A percentile compares a stretch with the other conserved stretches of the same genome.
Conservation (phyloP, 2,113 vertebrate genomes). For the Centropus unirufus region DNA sequence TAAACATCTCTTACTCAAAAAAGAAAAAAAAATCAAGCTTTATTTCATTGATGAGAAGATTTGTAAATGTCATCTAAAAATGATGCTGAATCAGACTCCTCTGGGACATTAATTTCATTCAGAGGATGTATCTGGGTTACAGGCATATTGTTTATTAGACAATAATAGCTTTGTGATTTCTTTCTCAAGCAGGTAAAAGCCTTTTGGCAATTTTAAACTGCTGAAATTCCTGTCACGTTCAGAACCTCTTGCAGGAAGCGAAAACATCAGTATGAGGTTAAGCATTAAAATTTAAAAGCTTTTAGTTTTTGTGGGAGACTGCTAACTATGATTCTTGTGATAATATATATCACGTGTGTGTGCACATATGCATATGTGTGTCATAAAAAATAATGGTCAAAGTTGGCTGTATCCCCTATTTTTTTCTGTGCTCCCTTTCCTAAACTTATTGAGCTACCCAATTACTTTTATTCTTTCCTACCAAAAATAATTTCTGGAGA, state of each 20-base stretch:
- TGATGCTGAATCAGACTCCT: not conserved
- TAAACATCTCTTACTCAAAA: not conserved
- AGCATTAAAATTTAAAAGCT: conserved; percentile 11
- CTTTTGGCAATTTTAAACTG: not conserved
- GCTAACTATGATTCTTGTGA: not conserved
- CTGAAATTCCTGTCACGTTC: conserved; percentile 18
- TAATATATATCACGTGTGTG: not conserved
- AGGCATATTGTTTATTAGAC: conserved; percentile 36
- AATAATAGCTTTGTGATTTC: conserved; percentile 24
- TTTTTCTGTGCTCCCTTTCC: not conserved
- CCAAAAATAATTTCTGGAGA: conserved; percentile 21
- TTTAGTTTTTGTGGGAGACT: not conserved
- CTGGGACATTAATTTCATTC: not conserved
- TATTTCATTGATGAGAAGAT: not conserved
- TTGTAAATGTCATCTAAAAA: conserved; percentile 5
- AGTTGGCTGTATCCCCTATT: not conserved
- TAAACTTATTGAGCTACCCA: not conserved
- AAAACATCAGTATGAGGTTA: not conserved
- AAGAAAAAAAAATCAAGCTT: not conserved
- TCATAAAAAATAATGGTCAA: too few relatives aligned
- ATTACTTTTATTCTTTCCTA: not conserved
- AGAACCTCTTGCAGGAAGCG: conserved; percentile 11
- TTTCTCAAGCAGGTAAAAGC: conserved; percentile 41
- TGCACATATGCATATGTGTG: too few relatives aligned
- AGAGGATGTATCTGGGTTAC: not conserved